Evolutionary conservation across 1,140 invertebrate genomes (phyloP), one percentile per base, ranked within the genome.

Genomic region (Phocides pigmalion): DNA sequence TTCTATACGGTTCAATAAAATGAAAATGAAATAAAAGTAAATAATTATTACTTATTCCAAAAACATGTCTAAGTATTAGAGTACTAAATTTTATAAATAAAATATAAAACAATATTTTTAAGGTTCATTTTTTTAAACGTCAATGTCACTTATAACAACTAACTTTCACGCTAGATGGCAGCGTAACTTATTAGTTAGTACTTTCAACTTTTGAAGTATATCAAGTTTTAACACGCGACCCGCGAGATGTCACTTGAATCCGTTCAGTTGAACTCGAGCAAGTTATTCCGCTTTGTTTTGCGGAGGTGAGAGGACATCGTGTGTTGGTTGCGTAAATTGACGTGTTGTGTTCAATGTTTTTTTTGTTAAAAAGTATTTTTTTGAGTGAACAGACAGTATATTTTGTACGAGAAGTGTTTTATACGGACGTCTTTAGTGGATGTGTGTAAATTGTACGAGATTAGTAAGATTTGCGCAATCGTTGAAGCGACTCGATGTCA

Each of bases 271-370:
- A 49, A 49, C 44, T 64, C 37, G 70, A 68, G 62, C 65, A 41
- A 61, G 81, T 86, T 89, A 89, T 90, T 90, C 86, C 85, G 85
- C 86, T 90, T 90, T 90, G 86, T 90, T 89, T 90, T 89, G 86
- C 86, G 86, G 88, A 89, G 84, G 76, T 83, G 84, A 87, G 75
- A 85, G 84, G 86, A 87, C 85, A 79, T 83, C 49, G 72, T 79
- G 72, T 74, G 8, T 28, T 62, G 17, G 44, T 69, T 62, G 62
- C 51, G 67, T 56, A 68, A 59, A 58, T 79, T 76, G 65, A 69
- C 73, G 56, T 49, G 70, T 82, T 85, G 84, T 87, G 80, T 87
- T 82, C 75, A 83, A 87, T 87, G 83, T 89, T 87, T 87, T 86
- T 73, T 73, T 71, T 83, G 64, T 69, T 78, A 70, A 72, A 77